Conservation (phyloP, 1,140 invertebrate genomes). For the Drosophila trapezifrons region DNA sequence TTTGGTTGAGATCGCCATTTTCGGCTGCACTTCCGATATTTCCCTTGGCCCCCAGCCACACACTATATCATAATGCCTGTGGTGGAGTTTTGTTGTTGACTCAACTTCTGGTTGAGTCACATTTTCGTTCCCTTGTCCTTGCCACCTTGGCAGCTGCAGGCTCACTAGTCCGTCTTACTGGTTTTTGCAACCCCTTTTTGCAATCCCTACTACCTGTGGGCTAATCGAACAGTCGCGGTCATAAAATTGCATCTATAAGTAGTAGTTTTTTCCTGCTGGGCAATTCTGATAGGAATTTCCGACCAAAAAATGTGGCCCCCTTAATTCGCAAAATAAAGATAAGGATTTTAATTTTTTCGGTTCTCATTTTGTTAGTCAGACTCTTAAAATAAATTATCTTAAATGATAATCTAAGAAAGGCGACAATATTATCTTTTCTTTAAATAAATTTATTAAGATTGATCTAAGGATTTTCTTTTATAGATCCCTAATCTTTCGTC, state of each 20-base stretch:
- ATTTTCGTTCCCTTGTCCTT: slow-evolving; percentile 48
- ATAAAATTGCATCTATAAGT: slow-evolving; percentile 30
- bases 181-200: slow-evolving; percentile 79
- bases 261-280: neutral
- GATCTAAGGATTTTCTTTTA: too few relatives aligned
- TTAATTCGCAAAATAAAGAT: neutral
- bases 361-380: neutral
- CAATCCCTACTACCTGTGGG: slow-evolving; percentile 55
- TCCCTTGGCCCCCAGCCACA: slow-evolving; percentile 16
- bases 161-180: slow-evolving; percentile 58
- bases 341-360: too few relatives aligned
- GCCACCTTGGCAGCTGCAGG: slow-evolving; percentile 64
- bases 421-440: neutral
- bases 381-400: neutral
- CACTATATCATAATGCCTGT: neutral
- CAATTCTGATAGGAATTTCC: slow-evolving; percentile 2
- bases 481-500: too few relatives aligned
- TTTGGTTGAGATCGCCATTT: slow-evolving; percentile 26
- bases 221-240: slow-evolving; percentile 60
- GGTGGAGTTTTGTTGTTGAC: slow-evolving; percentile 20
- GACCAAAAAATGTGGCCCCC: neutral
- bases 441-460: too few relatives aligned
- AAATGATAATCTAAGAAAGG: neutral
- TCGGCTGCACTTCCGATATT: slow-evolving; percentile 24
- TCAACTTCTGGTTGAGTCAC: slow-evolving; percentile 55